Base-by-base conservation (phyloP, 2,888 invertebrate species). In the Abrostola tripartita region DNA sequence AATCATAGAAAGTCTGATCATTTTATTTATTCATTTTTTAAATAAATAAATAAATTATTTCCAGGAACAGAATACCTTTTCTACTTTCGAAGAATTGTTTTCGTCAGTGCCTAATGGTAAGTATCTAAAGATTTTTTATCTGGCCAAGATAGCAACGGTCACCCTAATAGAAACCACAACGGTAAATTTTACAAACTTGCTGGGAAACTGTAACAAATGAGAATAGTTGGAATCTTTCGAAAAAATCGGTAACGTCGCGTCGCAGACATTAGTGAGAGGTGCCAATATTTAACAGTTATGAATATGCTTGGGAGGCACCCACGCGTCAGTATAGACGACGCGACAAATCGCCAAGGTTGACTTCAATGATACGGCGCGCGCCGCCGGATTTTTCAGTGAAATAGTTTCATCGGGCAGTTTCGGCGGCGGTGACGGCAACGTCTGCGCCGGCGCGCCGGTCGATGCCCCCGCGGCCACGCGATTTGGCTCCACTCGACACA, bases 331-430 rank as follows among this genome's bases (percentile, higher is more conserved):
- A 85, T 81, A 91, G 92, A 89, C 92, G 91, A 89, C 90, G 92
- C 93, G 94, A 92, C 93, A 91, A 89, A 89, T 88, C 90, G 89
- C 88, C 93, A 94, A 93, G 94, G 94, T 92, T 93, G 92, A 82
- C 88, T 91, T 88, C 90, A 91, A 92, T 91, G 90, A 90, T 92
- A 89, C 87, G 91, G 81, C 89, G 87, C 89, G 88, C 86, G 89
- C 79, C 89, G 88, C 81, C 86, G 84, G 88, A 92, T 90, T 93
- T 94, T 94, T 94, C 94, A 94, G 93, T 90, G 90, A 92, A 94
- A 93, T 93, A 93, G 92, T 94, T 92, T 91, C 90, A 90, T 88
- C 85, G 88, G 84, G 86, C 83, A 83, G 85, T 85, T 87, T 86
- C 87, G 88, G 85, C 85, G 87, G 83, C 86, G 87, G 88, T 90